Percentiles rank a stretch among this genome's conserved stretches.
These are phyloP conservation scores for Beris morrisii DNA, from an alignment of 2,888 invertebrate species.

Conservation along the genomic window DNA sequence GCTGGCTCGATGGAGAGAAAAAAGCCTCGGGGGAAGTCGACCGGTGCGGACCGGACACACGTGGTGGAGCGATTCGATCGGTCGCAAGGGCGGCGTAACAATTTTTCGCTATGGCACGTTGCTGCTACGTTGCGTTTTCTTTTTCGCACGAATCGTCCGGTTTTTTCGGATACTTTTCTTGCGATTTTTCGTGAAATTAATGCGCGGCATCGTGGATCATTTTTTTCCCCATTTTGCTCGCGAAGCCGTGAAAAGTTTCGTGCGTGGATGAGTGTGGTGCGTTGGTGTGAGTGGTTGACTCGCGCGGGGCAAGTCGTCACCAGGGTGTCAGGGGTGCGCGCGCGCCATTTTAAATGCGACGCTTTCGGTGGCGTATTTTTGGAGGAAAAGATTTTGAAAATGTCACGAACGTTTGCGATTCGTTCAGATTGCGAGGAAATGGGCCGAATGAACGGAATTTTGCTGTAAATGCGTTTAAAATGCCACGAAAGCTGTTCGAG, in stretches of 20 bases:
- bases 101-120: too few species aligned
- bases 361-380: slow-evolving; percentile 29
- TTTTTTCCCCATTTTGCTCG: too few species aligned
- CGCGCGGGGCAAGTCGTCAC: slow-evolving; percentile 2
- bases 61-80: slow-evolving; percentile 20
- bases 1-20: background rate
- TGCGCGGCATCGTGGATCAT: too few species aligned
- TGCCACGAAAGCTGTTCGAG: background rate
- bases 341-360: slow-evolving; percentile 38
- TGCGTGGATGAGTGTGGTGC: too few species aligned
- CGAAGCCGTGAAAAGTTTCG: too few species aligned
- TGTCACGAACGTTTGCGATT: slow-evolving; percentile 7
- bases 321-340: slow-evolving; percentile 16
- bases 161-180: too few species aligned
- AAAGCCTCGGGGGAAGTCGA: background rate
- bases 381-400: slow-evolving; percentile 31
- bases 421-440: slow-evolving; percentile 3
- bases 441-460: background rate
- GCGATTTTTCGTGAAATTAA: too few species aligned
- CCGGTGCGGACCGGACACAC: slow-evolving; percentile 3
- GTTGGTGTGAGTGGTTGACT: too few species aligned
- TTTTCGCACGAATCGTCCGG: too few species aligned
- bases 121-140: too few species aligned
- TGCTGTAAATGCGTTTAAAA: slow-evolving; percentile 10
- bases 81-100: too few species aligned